These are phyloP conservation scores for Butorides virescens DNA, from an alignment of 2,113 vertebrate genomes.

Conservation along the genomic window DNA sequence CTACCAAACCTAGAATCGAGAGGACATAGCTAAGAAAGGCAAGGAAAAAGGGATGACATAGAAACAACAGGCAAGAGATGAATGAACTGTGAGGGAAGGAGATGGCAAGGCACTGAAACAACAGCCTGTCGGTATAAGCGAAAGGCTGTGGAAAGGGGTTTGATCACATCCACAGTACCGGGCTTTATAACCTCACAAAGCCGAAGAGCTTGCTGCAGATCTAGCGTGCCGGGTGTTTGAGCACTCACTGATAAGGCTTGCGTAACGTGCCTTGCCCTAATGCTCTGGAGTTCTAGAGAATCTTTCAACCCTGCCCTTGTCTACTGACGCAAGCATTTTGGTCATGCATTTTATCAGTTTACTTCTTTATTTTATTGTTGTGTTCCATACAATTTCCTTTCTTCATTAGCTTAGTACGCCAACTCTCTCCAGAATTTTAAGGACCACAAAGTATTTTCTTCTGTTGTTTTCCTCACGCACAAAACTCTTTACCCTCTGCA, in stretches of 20 bases:
- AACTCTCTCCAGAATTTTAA: background rate
- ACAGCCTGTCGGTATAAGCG: background rate
- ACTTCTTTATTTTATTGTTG: background rate
- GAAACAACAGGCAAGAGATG: background rate
- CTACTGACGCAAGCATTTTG: background rate
- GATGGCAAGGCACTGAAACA: background rate
- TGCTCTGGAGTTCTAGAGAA: background rate
- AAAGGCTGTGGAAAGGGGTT: background rate
- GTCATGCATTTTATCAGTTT: background rate
- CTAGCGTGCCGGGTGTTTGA: background rate
- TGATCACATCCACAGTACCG: background rate
- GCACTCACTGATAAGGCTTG: background rate
- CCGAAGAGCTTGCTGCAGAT: background rate
- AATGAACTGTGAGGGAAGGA: background rate
- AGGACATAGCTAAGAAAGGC: background rate
- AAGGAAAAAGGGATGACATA: background rate
- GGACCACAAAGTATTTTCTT: background rate
- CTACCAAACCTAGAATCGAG: background rate
- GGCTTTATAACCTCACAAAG: background rate
- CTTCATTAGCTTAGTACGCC: background rate
- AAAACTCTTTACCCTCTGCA: background rate
- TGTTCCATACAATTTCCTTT: background rate
- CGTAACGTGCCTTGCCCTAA: background rate
- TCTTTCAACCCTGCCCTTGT: background rate
- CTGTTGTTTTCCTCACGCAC: background rate